A percentile compares a stretch with the other conserved stretches of the same genome.
These are phyloP conservation scores for Tamandua tetradactyla DNA, from an alignment of 2,797 vertebrate species.

Conservation along the genomic window DNA sequence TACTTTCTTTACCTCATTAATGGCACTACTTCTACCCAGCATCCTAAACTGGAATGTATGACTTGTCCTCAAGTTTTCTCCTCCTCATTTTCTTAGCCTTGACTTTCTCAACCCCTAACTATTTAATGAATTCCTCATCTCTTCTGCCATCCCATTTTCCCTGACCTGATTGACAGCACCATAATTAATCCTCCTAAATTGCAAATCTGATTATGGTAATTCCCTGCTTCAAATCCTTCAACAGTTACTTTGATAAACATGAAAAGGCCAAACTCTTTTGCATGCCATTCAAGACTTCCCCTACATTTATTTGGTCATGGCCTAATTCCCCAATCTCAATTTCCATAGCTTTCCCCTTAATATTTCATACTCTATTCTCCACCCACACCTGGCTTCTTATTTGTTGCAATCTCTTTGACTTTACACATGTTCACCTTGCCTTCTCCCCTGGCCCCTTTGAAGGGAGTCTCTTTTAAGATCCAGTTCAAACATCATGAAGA, in stretches of 20 bases:
- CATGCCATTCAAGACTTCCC: neutral
- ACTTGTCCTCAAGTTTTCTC: neutral
- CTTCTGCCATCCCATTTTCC: neutral
- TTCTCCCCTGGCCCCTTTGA: neutral
- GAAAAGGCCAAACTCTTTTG: neutral
- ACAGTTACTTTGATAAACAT: neutral
- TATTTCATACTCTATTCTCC: neutral
- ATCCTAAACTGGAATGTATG: neutral
- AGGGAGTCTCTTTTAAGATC: neutral
- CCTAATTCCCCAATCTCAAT: neutral
- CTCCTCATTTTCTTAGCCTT: neutral
- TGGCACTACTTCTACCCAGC: neutral
- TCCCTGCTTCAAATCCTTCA: neutral
- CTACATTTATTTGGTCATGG: neutral
- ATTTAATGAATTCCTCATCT: neutral
- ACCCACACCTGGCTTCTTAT: neutral
- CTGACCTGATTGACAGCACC: neutral
- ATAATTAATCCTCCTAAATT: neutral
- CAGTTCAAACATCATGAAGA: neutral
- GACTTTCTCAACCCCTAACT: neutral
- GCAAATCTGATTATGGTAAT: neutral
- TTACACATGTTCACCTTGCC: neutral
- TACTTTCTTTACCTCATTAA: neutral
- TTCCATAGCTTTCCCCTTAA: neutral
- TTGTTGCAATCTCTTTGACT: neutral